A percentile compares a stretch with the other conserved stretches of the same genome.
Conservation (phyloP, 2,113 vertebrate genomes). For the Heloderma charlesbogerti region DNA sequence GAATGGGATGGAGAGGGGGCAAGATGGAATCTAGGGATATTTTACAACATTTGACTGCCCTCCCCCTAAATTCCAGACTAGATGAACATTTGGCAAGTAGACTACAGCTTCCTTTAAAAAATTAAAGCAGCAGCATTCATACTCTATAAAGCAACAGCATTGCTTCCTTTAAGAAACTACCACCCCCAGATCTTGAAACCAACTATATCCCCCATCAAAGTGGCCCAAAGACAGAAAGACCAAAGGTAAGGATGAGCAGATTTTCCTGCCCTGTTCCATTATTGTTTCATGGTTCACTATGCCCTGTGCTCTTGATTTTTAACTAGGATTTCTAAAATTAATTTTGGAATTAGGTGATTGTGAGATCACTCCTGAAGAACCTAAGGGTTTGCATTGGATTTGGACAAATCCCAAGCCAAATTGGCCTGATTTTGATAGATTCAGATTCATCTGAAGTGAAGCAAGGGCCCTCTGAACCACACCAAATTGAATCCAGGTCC, state of each 20-base stretch:
- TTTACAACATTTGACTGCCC: neutral
- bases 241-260: neutral
- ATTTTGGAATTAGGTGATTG: neutral
- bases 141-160: neutral
- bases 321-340: neutral
- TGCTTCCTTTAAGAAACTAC: neutral
- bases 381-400: neutral
- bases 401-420: neutral
- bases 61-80: neutral
- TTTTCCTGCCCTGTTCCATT: neutral
- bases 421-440: neutral
- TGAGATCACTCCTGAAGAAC: neutral
- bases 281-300: neutral
- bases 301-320: neutral
- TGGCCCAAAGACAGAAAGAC: neutral
- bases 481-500: neutral
- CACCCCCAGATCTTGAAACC: neutral
- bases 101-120: neutral
- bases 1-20: neutral
- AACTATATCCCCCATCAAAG: neutral
- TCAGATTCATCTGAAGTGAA: neutral
- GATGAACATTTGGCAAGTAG: neutral
- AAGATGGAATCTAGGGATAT: neutral
- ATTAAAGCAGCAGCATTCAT: neutral
- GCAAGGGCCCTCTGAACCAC: neutral